Evolutionary conservation across 1,140 invertebrate species (phyloP).

Genomic region (Platyura marginata): DNA sequence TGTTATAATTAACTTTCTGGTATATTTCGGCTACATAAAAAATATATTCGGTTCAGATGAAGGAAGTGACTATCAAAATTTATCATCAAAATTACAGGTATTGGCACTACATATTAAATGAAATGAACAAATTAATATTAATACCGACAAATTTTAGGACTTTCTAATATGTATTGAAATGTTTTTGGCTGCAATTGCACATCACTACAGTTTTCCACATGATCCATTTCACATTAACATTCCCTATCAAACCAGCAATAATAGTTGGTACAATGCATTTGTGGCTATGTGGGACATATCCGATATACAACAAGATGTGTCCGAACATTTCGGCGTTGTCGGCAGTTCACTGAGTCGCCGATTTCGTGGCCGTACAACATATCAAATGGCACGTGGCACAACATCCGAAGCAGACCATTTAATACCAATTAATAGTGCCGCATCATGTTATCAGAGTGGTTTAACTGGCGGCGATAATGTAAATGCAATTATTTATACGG

Average conservation of each 20-base stretch:
- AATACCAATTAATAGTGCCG: conserved; percentile 5
- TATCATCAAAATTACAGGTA: conserved; percentile 63
- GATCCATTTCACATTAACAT: conserved; percentile 45
- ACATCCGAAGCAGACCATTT: background rate
- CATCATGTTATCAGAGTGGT: conserved; percentile 1
- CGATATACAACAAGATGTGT: conserved; percentile 79
- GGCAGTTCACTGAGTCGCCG: conserved; percentile 53
- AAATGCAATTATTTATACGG: background rate
- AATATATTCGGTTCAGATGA: conserved; percentile 36
- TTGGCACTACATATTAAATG: too few relatives aligned
- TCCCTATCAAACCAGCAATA: conserved; percentile 25
- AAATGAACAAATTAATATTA: too few relatives aligned
- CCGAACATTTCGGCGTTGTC: conserved; percentile 79
- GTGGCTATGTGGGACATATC: conserved; percentile 86
- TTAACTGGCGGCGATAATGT: too few relatives aligned
- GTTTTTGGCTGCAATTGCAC: conserved; percentile 87
- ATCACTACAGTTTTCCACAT: conserved; percentile 89
- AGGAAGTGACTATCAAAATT: conserved; percentile 28
- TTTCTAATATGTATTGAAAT: conserved; percentile 96
- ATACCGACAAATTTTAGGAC: conserved; percentile 51
- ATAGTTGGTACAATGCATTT: conserved; percentile 36
- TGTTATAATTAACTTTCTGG: conserved; percentile 71
- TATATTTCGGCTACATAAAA: conserved; percentile 54
- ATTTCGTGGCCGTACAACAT: conserved; percentile 48
- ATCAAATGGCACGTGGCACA: conserved; percentile 42